A percentile compares a stretch with the other conserved stretches of the same genome.
Conservation (phyloP, 2,113 vertebrate genomes). For the Nanger granti region DNA sequence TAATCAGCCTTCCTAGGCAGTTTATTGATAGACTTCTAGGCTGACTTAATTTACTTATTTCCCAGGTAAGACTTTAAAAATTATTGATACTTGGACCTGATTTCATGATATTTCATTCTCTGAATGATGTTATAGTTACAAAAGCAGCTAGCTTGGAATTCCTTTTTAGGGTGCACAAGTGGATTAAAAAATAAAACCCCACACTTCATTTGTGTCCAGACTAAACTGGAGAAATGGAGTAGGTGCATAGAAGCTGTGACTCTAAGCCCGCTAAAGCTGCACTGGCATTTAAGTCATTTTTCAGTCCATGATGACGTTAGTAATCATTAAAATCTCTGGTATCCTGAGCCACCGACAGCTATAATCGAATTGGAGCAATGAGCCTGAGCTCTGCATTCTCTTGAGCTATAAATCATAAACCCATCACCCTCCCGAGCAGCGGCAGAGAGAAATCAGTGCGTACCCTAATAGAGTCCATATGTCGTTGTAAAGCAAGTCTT, state of each 20-base stretch:
- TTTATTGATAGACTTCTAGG: conserved; percentile 18
- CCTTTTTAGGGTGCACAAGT: not conserved
- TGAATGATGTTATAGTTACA: not conserved
- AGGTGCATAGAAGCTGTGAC: not conserved
- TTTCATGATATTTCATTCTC: not conserved
- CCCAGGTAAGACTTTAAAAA: conserved; percentile 12
- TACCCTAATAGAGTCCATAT: conserved; percentile 25
- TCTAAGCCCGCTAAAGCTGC: not conserved
- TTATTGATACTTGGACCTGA: not conserved
- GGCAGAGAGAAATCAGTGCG: not conserved
- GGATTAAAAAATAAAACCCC: not conserved
- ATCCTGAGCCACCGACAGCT: not conserved
- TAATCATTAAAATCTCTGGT: not conserved
- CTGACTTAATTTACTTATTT: not conserved
- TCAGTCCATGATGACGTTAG: not conserved
- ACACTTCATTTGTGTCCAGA: not conserved
- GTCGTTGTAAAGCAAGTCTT: conserved; percentile 26
- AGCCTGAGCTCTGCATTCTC: not conserved
- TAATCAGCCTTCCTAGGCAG: not conserved
- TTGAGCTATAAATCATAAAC: conserved; percentile 25
- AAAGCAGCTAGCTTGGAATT: not conserved
- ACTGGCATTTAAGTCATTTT: not conserved
- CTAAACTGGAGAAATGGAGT: not conserved
- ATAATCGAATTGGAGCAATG: not conserved
- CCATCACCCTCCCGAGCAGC: not conserved